These are phyloP conservation scores for Drosophila nigricruria DNA, from an alignment of 2,888 invertebrate species.

Conservation along the genomic window DNA sequence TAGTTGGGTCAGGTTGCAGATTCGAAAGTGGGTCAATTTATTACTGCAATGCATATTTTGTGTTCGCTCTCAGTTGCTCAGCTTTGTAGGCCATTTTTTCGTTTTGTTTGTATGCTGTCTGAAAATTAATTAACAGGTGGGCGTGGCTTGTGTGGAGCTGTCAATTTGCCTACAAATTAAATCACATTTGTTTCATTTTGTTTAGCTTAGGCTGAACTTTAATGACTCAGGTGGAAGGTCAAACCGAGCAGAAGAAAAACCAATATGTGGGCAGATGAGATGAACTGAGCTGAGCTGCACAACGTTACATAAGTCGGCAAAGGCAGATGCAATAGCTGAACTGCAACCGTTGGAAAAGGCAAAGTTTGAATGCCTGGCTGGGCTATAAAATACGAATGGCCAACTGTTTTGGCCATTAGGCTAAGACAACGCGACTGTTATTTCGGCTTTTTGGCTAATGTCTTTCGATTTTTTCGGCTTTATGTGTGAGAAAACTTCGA, in stretches of 20 bases:
- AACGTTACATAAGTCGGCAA: constrained; percentile 58
- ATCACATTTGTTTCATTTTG: constrained; percentile 40
- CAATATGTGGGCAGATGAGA: constrained; percentile 55
- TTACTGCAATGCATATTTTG: constrained; percentile 75
- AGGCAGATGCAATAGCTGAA: constrained; percentile 8
- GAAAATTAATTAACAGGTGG: constrained; percentile 73
- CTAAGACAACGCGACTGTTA: constrained; percentile 52
- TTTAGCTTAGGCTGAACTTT: neutral
- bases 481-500: constrained; percentile 71
- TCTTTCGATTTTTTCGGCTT: constrained; percentile 55
- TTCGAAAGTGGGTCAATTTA: constrained; percentile 81
- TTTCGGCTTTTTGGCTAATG: constrained; percentile 49
- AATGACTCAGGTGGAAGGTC: constrained; percentile 56
- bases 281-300: constrained; percentile 23
- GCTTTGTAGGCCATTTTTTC: constrained; percentile 35
- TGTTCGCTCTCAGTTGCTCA: constrained; percentile 21
- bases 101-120: constrained; percentile 12
- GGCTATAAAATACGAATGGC: constrained; percentile 59
- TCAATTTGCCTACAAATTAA: constrained; percentile 55
- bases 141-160: constrained; percentile 49
- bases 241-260: constrained; percentile 7
- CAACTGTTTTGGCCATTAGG: constrained; percentile 63
- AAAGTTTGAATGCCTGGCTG: constrained; percentile 42
- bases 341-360: constrained; percentile 25
- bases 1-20: constrained; percentile 81